These are phyloP conservation scores for Spea hammondii DNA, from an alignment of 2,797 vertebrate genomes.

Conservation along the genomic window DNA sequence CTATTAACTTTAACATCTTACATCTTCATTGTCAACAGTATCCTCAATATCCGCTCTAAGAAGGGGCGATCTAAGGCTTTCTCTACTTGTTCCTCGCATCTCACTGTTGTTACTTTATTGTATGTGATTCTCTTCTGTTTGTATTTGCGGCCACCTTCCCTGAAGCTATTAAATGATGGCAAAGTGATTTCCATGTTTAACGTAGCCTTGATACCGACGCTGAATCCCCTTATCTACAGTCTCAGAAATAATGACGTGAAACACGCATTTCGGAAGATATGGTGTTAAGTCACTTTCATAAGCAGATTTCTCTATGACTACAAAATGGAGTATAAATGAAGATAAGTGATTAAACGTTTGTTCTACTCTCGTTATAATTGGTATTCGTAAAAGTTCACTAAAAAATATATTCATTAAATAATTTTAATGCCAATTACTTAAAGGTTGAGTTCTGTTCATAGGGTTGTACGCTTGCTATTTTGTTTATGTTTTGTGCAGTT, in stretches of 20 bases:
- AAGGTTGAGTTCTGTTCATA: too few relatives aligned
- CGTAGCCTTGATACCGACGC: conserved; percentile 57
- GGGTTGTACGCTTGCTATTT: too few relatives aligned
- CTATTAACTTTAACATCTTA: conserved; percentile 25
- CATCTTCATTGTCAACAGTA: conserved; percentile 22
- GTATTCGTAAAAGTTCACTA: too few relatives aligned
- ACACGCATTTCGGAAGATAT: conserved; percentile 47
- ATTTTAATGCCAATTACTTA: too few relatives aligned
- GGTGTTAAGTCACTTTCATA: background rate
- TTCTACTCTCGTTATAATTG: too few relatives aligned
- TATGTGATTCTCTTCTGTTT: conserved; percentile 53
- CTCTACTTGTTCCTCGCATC: conserved; percentile 53
- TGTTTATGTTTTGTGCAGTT: too few relatives aligned
- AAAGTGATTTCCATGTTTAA: conserved; percentile 59
- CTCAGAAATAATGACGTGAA: conserved; percentile 60
- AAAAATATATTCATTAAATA: too few relatives aligned
- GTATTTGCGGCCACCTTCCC: conserved; percentile 51
- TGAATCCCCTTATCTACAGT: conserved; percentile 60
- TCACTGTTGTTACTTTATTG: conserved; percentile 53
- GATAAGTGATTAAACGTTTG: too few relatives aligned
- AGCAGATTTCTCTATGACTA: too few relatives aligned
- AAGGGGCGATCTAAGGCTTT: conserved; percentile 40
- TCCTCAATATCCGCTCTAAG: conserved; percentile 11
- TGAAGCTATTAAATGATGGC: conserved; percentile 33
- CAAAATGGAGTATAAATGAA: too few relatives aligned